Evolutionary conservation across 2,888 invertebrate genomes (phyloP).

Genomic region (Habroteleia sp.): DNA sequence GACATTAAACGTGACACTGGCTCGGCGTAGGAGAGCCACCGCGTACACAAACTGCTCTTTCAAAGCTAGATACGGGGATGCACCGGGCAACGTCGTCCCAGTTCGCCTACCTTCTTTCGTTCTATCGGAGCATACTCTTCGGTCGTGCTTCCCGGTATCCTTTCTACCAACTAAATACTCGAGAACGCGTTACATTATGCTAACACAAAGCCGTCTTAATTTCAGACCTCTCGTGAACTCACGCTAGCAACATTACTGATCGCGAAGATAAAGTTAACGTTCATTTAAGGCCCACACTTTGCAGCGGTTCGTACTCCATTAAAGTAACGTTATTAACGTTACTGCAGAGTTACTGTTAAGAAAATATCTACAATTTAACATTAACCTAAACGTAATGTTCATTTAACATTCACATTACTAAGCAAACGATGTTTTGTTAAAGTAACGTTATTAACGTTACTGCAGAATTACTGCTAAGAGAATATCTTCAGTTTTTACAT

Average conservation of each 20-base stretch:
- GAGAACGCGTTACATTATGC: slow-evolving; percentile 4
- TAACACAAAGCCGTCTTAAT: not conserved
- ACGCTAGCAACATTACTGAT: not conserved
- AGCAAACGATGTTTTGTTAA: no score
- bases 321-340: no score
- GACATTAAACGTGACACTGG: slow-evolving; percentile 56
- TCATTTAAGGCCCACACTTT: no score
- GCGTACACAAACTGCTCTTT: slow-evolving; percentile 35
- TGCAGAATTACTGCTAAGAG: no score
- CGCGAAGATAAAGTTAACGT: no score
- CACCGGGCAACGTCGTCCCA: slow-evolving; percentile 9
- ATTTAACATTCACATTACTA: no score
- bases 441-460: no score
- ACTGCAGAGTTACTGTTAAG: no score
- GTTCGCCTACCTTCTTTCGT: slow-evolving; percentile 11
- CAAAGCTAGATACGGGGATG: slow-evolving; percentile 28
- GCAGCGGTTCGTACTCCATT: no score
- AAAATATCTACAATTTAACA: no score
- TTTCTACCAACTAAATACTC: slow-evolving; percentile 11
- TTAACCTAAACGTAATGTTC: no score
- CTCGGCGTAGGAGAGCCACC: slow-evolving; percentile 16
- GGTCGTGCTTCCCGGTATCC: not conserved
- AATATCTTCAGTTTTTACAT: no score
- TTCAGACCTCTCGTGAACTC: not conserved
- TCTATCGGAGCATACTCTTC: slow-evolving; percentile 9